Evolutionary conservation across 2,113 vertebrate species (phyloP).

Genomic region (Halichoerus grypus): DNA sequence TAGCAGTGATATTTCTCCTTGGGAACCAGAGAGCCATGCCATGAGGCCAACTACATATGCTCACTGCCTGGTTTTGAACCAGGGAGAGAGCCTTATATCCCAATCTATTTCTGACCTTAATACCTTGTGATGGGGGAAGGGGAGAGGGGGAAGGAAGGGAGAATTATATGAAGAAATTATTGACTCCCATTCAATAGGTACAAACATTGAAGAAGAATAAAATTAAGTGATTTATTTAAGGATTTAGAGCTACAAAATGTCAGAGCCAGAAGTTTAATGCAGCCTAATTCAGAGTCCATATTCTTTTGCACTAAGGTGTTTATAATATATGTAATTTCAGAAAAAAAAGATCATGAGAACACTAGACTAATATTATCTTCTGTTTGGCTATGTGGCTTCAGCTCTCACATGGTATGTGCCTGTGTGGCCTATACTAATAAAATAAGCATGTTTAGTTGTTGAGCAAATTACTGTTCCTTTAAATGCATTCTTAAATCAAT

Average conservation of each 20-base stretch:
- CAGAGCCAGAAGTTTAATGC: slow-evolving; percentile 36
- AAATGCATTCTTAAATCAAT: neutral
- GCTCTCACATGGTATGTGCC: neutral
- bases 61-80: neutral
- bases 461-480: neutral
- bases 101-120: slow-evolving; percentile 1
- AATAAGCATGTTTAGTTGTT: neutral
- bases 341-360: slow-evolving; percentile 30
- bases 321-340: slow-evolving; percentile 4
- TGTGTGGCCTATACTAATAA: neutral
- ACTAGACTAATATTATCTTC: neutral
- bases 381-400: neutral
- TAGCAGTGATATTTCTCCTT: neutral
- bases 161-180: slow-evolving; percentile 15
- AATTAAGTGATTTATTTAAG: slow-evolving; percentile 31
- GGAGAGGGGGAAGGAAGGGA: neutral
- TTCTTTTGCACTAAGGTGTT: slow-evolving; percentile 3
- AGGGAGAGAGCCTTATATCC: neutral
- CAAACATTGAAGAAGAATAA: slow-evolving; percentile 32
- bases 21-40: neutral
- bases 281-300: neutral
- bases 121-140: neutral
- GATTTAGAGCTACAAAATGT: neutral
- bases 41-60: neutral
- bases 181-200: neutral